Evolutionary conservation across 2,888 invertebrate species (phyloP).

Genomic region (Arenicola marina): DNA sequence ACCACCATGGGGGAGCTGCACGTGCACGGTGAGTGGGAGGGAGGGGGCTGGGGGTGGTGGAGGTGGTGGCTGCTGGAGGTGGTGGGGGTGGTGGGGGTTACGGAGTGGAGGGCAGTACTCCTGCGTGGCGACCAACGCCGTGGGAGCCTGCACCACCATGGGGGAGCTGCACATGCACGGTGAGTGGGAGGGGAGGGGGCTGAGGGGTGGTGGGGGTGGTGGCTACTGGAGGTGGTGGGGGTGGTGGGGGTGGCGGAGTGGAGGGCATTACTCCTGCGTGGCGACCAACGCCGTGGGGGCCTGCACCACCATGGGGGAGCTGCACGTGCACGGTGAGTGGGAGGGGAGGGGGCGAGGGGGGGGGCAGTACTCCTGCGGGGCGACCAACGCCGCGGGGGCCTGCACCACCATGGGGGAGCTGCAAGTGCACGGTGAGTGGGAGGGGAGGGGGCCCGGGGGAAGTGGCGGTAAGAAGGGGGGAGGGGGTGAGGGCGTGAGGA

Average conservation of each 20-base stretch:
- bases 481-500: no score
- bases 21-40: constrained; percentile 50
- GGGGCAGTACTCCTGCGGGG: constrained; percentile 56
- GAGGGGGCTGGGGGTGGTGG: no score
- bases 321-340: constrained; percentile 54
- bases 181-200: no score
- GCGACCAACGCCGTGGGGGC: constrained; percentile 55
- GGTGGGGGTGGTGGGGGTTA: no score
- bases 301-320: constrained; percentile 46
- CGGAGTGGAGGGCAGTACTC: constrained; percentile 56
- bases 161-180: constrained; percentile 52
- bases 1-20: constrained; percentile 48
- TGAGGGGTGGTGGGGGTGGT: no score
- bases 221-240: no score
- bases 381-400: constrained; percentile 53
- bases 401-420: constrained; percentile 49
- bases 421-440: constrained; percentile 52
- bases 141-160: constrained; percentile 51
- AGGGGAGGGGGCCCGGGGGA: no score
- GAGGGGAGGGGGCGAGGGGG: no score
- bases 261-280: constrained; percentile 55
- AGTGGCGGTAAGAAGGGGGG: no score
- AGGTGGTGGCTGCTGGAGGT: no score
- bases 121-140: constrained; percentile 53
- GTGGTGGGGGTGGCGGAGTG: no score